Base-by-base conservation (phyloP, 2,797 vertebrate species). In the Pseudochirops cupreus region DNA sequence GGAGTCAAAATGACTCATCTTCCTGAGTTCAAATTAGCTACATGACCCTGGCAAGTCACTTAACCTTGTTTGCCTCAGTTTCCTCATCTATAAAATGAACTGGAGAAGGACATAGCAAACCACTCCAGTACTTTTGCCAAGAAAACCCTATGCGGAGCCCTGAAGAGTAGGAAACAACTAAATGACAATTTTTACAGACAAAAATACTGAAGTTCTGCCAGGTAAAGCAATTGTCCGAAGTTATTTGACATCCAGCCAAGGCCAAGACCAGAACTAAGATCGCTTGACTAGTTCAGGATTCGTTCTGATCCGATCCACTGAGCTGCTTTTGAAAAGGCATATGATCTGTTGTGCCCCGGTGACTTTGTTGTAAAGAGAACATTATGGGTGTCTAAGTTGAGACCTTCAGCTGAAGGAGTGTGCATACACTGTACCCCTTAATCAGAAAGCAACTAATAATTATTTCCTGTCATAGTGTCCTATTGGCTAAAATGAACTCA, bases 341-440 rank as follows among this genome's bases (percentile, higher is more conserved):
- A 59, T 31, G 29, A 39, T 74, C 33, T 21, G 1, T 7, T 39
- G 18, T 74, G 62, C 6, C 33, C 16, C 62, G 18, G 62, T 74
- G 62, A 39, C 33, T 74, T 74, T 74, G 14, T 74, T 74, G 33
- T 39, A 74, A 74, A 74, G 16, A 74, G 62, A 74, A 74, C 62
- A 74, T 67, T n/a, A 16, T n/a, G 62, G 33, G 57, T 58, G 26
- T n/a, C 59, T 46, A 58, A 7, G 9, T 96, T 91, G 93, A 95
- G 3, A 33, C n/a, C 90, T 26, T 94, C 57, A 16, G 56, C 62
- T 31, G 31, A 58, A 93, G 92, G 91, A 39, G 56, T n/a, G 29
- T 90, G 0, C 92, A 91, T 91, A 33, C 18, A n/a, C 16, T n/a
- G 16, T n/a, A 67, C 13, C 28, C 91, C 46, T 91, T 93, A 91